Evolutionary conservation across 2,888 invertebrate genomes (phyloP), one percentile per base, ranked within the genome.

Genomic region (Prosopocoilus inquinatus): DNA sequence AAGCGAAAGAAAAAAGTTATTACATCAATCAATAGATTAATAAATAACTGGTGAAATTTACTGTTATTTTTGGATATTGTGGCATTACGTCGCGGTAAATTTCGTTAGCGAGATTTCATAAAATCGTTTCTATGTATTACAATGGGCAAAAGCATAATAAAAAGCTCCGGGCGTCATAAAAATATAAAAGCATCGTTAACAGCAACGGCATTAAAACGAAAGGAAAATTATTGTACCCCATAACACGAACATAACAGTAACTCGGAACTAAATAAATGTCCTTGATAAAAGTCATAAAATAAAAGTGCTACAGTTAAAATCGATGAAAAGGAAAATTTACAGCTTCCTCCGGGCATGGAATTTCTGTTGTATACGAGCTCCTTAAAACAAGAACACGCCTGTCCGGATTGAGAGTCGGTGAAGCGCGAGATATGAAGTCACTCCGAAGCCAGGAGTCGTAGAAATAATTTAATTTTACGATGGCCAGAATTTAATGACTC

Each of bases 251-350:
- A 46, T 52, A 52, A 52, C 51, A 47, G 11, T 47, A 47, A 47
- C 47, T 34, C 47, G 12, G 47, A 32, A 52, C 46, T 52, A 45
- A 52, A 52, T 45, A 45, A 52, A 52, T 45, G 46, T 44, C 51
- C 51, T 46, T 52, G 51, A 52, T 52, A 52, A 52, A 52, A 52
- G 36, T 46, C 46, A 46, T 52, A 52, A 52, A 52, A 45, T 44
- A 44, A 51, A 44, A 51, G 44, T 44, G 41, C 39, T 28, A 28
- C 20, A 33, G 41, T 32, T 15, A 33, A 47, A 59, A 59, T 59
- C 59, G 56, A 59, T 59, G 56, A 59, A 59, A 56, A 50, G 50
- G 50, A 56, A 59, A 59, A 56, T 59, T 56, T 57, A 57, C 53
- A 53, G 44, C 59, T 49, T 56, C 51, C 56, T 56, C 38, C 20